Conservation (phyloP, 2,797 vertebrate genomes). For the Tenualosa ilisha region DNA sequence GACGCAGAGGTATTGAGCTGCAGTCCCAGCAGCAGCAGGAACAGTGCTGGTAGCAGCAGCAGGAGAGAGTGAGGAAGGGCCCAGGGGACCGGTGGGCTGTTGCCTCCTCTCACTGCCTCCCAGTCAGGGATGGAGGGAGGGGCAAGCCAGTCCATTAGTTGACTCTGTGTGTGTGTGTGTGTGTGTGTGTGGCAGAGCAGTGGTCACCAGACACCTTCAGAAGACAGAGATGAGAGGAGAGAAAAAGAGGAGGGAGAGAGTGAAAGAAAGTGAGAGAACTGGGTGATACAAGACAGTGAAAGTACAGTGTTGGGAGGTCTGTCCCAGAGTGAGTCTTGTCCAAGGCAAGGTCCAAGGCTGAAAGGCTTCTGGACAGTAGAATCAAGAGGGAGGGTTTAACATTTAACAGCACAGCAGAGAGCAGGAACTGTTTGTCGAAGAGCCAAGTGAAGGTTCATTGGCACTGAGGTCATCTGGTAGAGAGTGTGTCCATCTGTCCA, state of each 20-base stretch:
- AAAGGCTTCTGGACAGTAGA: neutral
- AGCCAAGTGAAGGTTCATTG: neutral
- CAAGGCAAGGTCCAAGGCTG: neutral
- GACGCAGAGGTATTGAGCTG: constrained; percentile 69
- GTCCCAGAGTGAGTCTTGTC: neutral
- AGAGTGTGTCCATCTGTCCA: neutral
- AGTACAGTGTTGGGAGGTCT: neutral
- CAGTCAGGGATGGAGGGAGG: constrained; percentile 68
- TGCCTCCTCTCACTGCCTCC: constrained; percentile 67
- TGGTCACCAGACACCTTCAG: constrained; percentile 77
- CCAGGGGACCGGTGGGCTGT: constrained; percentile 76
- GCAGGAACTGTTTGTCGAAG: neutral
- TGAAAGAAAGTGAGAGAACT: neutral
- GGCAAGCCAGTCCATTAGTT: constrained; percentile 67
- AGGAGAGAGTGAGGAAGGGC: constrained; percentile 60
- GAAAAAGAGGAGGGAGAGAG: neutral
- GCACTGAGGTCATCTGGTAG: neutral
- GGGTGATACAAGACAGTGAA: neutral
- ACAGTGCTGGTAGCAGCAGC: constrained; percentile 61
- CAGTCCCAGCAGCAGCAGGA: constrained; percentile 60
- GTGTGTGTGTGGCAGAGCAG: constrained; percentile 36
- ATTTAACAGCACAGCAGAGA: neutral
- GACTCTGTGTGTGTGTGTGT: constrained; percentile 32
- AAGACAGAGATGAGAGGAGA: constrained; percentile 39
- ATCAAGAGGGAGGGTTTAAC: neutral